Base-by-base conservation (phyloP, 2,888 invertebrate species). In the Drosophila tanythrix region DNA sequence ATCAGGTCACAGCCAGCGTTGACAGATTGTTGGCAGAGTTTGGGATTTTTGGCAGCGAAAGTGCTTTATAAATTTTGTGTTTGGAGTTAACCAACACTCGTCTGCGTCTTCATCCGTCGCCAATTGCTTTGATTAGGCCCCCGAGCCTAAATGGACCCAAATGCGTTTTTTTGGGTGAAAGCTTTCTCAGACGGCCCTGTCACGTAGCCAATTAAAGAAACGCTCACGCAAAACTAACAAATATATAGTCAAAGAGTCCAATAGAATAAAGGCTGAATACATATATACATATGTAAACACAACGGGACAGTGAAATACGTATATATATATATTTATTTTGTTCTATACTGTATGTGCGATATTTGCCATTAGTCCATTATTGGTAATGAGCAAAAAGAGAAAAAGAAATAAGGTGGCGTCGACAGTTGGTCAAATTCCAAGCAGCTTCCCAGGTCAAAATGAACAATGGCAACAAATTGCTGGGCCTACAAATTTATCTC, bases 191-290 rank as follows among this genome's bases (percentile, higher is more conserved):
- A 62, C 38, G 51, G 25, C 69, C 59, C 36, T 65, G 81, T 74
- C 82, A 85, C 82, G 82, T 85, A 85, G 48, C 55, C 86, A 82
- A 82, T 82, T 83, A 85, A 79, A 68, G 67, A 70, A 68, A 81
- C 67, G 70, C 67, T 68, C 80, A 82, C 68, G 77, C 83, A 69
- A 82, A 82, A 80, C 76, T 70, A 69, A 65, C 70, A 87, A 89
- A 76, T 76, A 84, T 69, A 25, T 25, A 25, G 25, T 25, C 46
- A 25, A 25, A 46, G 25, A 46, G 46, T 15, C 60, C 52, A 67
- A 77, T 75, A 67, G 71, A 51, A 60, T 57, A 55, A 61, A 46
- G 55, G 18, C 46, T 46, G 7, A 21, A 4, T 2, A 21, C 2
- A 21, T 21, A 15, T 21, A 46, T 8, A 21, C 7, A 15, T 21